Percentiles rank a stretch among this genome's conserved stretches.
Conservation (phyloP, 2,797 vertebrate species). For the Carduelis carduelis region DNA sequence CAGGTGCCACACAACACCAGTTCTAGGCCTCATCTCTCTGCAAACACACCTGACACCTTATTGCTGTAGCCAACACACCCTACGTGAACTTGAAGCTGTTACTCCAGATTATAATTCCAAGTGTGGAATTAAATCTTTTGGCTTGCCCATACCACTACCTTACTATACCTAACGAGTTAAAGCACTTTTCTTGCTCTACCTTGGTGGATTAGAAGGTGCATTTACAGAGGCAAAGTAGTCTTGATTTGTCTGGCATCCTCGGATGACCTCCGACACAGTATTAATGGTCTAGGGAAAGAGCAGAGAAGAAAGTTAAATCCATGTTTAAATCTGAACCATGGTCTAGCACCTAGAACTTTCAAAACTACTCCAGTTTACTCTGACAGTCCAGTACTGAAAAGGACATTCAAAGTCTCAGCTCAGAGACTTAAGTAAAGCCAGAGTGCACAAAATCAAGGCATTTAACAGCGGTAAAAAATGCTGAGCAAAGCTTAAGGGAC, state of each 20-base stretch:
- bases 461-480: background rate
- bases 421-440: background rate
- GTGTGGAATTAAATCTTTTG: background rate
- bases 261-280: conserved; percentile 97
- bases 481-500: background rate
- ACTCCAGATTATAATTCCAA: fast-evolving
- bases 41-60: background rate
- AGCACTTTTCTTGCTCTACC: conserved; percentile 75
- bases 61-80: fast-evolving
- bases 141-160: background rate
- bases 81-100: fast-evolving
- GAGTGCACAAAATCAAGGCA: background rate
- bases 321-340: background rate
- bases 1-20: background rate
- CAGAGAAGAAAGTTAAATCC: background rate
- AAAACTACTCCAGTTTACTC: background rate
- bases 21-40: background rate
- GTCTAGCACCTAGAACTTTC: background rate
- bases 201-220: conserved; percentile 95
- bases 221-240: conserved; percentile 99
- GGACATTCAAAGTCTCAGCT: background rate
- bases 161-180: background rate
- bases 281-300: conserved; percentile 88
- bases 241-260: conserved; percentile 95
- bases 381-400: background rate